A percentile compares a stretch with the other conserved stretches of the same genome.
These are phyloP conservation scores for Candoia aspera DNA, from an alignment of 2,113 vertebrate genomes.

Conservation along the genomic window DNA sequence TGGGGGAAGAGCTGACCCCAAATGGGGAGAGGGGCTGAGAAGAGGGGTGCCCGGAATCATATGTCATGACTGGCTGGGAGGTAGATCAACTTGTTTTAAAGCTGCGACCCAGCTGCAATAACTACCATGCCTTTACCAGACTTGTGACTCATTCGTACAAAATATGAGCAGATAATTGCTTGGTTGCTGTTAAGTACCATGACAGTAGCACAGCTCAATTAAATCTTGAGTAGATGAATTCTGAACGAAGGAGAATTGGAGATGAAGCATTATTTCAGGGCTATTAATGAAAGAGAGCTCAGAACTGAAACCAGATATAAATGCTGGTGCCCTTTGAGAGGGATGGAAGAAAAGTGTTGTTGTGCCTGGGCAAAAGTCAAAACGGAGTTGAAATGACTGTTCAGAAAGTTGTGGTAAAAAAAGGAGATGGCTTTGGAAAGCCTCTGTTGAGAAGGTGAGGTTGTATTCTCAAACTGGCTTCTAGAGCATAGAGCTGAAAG, in stretches of 20 bases:
- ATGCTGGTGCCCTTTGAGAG: not conserved
- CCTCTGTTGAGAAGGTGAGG: not conserved
- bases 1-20: not conserved
- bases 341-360: not conserved
- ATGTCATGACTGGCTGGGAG: not conserved
- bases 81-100: not conserved
- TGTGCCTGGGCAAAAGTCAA: not conserved
- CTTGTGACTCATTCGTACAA: not conserved
- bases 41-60: not conserved
- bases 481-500: not conserved
- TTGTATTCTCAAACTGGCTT: not conserved
- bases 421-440: not conserved
- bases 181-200: not conserved
- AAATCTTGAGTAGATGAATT: not conserved
- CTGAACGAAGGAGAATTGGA: not conserved
- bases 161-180: not conserved
- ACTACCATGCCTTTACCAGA: not conserved
- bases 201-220: not conserved
- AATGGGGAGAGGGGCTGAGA: not conserved
- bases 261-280: not conserved
- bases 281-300: not conserved
- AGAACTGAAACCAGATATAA: not conserved
- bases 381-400: not conserved
- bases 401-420: not conserved
- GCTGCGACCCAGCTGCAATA: not conserved